Base-by-base conservation (phyloP, 1,140 invertebrate genomes). In the Chionoecetes opilio region DNA sequence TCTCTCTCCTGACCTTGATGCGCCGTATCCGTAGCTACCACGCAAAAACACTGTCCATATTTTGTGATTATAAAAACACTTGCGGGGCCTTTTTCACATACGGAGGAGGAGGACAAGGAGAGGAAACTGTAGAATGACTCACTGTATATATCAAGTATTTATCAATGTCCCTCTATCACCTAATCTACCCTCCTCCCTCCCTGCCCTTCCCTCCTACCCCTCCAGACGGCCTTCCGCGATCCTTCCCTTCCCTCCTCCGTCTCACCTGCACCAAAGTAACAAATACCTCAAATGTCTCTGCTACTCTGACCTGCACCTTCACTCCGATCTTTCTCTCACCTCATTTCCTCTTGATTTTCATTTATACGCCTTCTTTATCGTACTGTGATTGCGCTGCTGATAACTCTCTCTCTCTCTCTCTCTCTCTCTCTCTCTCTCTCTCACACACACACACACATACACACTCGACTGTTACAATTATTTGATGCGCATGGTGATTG, bases 351-450 rank as follows among this genome's bases (percentile, higher is more conserved):
- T 75, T 1, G 6, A 5, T 1, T 75, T 75, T n/a, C 26, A 26
- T 75, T n/a, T 75, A n/a, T 63, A n/a, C n/a, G n/a, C 2, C n/a
- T 75, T 75, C 21, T 75, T 75, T n/a, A 75, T 75, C n/a, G 21
- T n/a, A n/a, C 1, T 26, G 26, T 75, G 5, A 75, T 21, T 75
- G 5, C 63, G 26, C 14, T 46, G 14, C n/a, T 75, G 21, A 75
- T 75, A 26, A 75, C 6, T 1, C 63, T 8, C 63, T n/a, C n/a
- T n/a, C 63, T 75, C 63, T 75, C 46, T 75, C 63, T 75, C 63
- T n/a, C n/a, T 75, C n/a, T n/a, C 63, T 75, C 63, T 75, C 63
- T 75, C 46, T 75, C 63, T 75, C 63, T 75, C 21, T 75, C 63
- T 75, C 63, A 21, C 63, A 21, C 63, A 21, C 63, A 21, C 63